Conservation (phyloP, 1,140 invertebrate genomes). For the Diabrotica virgifera region DNA sequence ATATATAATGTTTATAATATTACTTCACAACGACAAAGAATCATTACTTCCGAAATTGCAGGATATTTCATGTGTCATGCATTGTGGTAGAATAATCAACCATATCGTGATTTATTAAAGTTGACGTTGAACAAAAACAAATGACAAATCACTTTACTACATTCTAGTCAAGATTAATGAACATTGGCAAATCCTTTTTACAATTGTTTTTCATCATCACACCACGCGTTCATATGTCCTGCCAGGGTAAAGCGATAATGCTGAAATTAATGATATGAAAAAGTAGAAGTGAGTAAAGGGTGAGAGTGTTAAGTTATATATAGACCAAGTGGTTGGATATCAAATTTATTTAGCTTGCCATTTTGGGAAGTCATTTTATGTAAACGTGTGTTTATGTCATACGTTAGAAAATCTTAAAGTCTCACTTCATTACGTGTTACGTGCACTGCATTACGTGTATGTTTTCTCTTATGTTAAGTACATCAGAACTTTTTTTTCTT, state of each 20-base stretch:
- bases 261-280: conserved; percentile 14
- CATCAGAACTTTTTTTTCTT: no score
- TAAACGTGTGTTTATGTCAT: no score
- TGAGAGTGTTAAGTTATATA: no score
- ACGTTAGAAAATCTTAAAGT: no score
- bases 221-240: conserved; percentile 11
- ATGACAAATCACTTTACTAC: conserved; percentile 21
- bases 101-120: conserved; percentile 15
- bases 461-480: no score
- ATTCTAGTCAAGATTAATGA: conserved; percentile 19
- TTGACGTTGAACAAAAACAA: conserved; percentile 16
- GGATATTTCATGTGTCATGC: background rate
- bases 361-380: no score
- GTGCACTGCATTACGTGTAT: no score
- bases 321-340: no score
- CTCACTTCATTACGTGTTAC: no score
- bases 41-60: background rate
- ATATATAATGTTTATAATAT: no score
- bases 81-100: conserved; percentile 6
- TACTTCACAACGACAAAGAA: background rate
- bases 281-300: background rate
- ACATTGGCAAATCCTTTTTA: conserved; percentile 10
- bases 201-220: conserved; percentile 8
- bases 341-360: no score
- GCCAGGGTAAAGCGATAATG: conserved; percentile 5